Conservation (phyloP, 2,888 invertebrate species). For the Galerucella pusilla region DNA sequence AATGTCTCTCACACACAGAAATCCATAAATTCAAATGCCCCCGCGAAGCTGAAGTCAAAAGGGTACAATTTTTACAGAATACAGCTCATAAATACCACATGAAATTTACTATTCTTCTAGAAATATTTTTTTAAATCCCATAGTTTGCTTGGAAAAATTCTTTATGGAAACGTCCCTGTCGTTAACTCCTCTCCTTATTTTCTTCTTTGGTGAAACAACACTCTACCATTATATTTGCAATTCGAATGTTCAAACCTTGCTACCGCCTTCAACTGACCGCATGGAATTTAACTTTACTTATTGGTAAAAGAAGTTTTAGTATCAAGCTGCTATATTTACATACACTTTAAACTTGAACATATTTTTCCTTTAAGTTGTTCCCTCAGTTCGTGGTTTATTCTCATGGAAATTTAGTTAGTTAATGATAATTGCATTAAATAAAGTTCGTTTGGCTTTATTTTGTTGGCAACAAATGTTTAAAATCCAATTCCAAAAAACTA, state of each 20-base stretch:
- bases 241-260: conserved; percentile 58
- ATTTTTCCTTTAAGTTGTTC: conserved; percentile 42
- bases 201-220: conserved; percentile 53
- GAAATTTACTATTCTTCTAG: no score
- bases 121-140: no score
- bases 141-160: not conserved
- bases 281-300: conserved; percentile 52
- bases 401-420: conserved; percentile 22
- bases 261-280: conserved; percentile 50
- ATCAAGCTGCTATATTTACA: conserved; percentile 49
- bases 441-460: not conserved
- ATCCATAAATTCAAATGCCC: no score
- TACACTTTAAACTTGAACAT: conserved; percentile 44
- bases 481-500: not conserved
- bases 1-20: no score
- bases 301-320: conserved; percentile 50
- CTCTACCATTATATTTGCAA: conserved; percentile 61
- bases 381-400: conserved; percentile 28
- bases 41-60: no score
- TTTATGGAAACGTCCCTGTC: conserved; percentile 12
- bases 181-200: conserved; percentile 32
- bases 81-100: no score
- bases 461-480: not conserved
- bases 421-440: conserved; percentile 35
- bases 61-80: no score